These are phyloP conservation scores for Acanthochromis polyacanthus DNA, from an alignment of 2,113 vertebrate species.

Conservation along the genomic window DNA sequence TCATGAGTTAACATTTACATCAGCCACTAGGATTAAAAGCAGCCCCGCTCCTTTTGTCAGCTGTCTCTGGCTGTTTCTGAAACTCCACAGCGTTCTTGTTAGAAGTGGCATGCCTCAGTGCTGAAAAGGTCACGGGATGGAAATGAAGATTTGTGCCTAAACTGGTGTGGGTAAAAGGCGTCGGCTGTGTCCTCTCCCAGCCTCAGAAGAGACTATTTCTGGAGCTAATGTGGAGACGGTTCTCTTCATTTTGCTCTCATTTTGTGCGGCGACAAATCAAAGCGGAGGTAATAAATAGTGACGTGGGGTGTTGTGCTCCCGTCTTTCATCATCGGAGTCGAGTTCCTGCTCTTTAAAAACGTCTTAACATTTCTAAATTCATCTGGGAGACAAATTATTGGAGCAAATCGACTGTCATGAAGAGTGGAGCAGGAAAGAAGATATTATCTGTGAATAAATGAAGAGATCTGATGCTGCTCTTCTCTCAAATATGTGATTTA, in stretches of 20 bases:
- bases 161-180: slow-evolving; percentile 3
- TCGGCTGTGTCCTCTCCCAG: neutral
- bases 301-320: neutral
- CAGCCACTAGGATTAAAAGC: slow-evolving; percentile 52
- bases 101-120: slow-evolving; percentile 35
- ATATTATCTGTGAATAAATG: too few relatives aligned
- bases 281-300: neutral
- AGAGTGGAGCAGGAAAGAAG: too few relatives aligned
- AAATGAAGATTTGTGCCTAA: slow-evolving; percentile 42
- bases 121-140: slow-evolving; percentile 65
- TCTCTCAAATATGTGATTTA: too few relatives aligned
- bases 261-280: neutral
- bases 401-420: neutral
- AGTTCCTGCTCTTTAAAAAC: slow-evolving; percentile 2
- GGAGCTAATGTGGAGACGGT: slow-evolving; percentile 1
- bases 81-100: slow-evolving; percentile 35
- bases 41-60: slow-evolving; percentile 51
- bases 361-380: slow-evolving; percentile 15
- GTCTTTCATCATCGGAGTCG: slow-evolving; percentile 5
- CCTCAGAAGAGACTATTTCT: neutral
- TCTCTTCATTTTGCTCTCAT: slow-evolving; percentile 3
- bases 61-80: slow-evolving; percentile 41
- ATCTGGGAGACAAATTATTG: neutral
- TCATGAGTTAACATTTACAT: slow-evolving; percentile 51
- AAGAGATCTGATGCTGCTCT: too few relatives aligned